Evolutionary conservation across 2,797 vertebrate genomes (phyloP), one percentile per base, ranked within the genome.

Genomic region (Neostethus bicornis): DNA sequence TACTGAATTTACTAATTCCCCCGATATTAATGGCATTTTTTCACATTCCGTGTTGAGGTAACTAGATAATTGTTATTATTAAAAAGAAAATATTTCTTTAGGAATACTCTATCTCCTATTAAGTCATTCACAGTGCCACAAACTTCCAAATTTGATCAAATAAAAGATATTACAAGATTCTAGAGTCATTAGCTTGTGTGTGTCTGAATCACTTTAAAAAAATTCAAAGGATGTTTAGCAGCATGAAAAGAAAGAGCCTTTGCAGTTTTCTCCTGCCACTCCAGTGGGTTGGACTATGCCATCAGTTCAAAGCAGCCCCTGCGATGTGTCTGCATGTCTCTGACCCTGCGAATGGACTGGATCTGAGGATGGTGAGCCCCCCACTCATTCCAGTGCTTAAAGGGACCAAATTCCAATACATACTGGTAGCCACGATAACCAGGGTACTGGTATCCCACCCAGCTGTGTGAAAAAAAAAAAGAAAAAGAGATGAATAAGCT

Each of bases 371-470:
- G 89, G 59, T 89, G 78, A 65, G 90, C 91, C 16, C 93, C 93
- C 93, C 93, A 94, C 19, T 94, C 91, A 7, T 94, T 94, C 92
- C 92, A 94, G 77, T 94, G 92, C 79, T 93, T 94, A 80, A 43
- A 93, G 42, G 87, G 66, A 3, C 92, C 92, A 78, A 73, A 83
- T 70, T 94, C 93, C 53, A 93, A 87, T 61, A 94, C 72, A 19
- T 93, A 94, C 83, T 94, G 93, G 79, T 80, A 94, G 45, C 93
- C 93, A 79, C 93, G 92, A 73, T 94, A 94, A 37, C 93, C 93
- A 13, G 93, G 93, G 60, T 94, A 94, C 78, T 94, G 93, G 78
- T 94, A 94, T 24, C 91, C 93, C 66, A 94, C 93, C 93, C 93
- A 94, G 67, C 93, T 94, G 69, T 42, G 67, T 10, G 47, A 10